Base-by-base conservation (phyloP, 2,888 invertebrate species). In the Megaustenia siamemsis region DNA sequence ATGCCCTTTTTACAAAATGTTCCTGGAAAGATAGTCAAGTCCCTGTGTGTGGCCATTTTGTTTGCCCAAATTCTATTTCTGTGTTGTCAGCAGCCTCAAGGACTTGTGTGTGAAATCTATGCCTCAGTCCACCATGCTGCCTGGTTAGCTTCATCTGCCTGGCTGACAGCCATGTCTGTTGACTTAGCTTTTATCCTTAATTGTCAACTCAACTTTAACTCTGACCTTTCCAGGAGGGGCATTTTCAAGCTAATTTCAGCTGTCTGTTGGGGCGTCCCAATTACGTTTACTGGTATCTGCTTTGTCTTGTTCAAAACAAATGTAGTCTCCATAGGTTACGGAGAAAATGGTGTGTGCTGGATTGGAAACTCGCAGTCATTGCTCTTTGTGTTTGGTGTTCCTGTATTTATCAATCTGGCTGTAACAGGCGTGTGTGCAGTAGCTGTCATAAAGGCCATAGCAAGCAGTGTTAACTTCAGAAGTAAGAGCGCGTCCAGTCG, bases 1-100 rank as follows among this genome's bases (percentile, higher is more conserved):
- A 49, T 85, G 32, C 76, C 86, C 3, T 66, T 82, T 38, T 66
- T 86, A 15, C 43, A 83, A 49, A 86, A 86, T 79, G 63, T 76
- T 1, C 86, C 86, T 6, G 86, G 86, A 53, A 84, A 82, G 28
- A 85, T 86, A 43, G 80, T 86, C 78, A 86, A 85, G 85, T 84
- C 86, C 2, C n/a, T 86, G 1, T 86, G 84, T n/a, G 71, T 8
- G 0, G 35, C 84, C 18, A 71, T 87, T 60, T 49, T 87, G 10
- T 35, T 69, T 32, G 84, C 82, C 15, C 87, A 87, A 60, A 53
- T 53, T 24, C 45, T 87, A 0, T 73, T 84, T 38, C 75, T 87
- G 40, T 49, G 82, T 24, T 38, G 82, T 18, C 28, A 24, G 49
- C 21, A 71, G 12, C 86, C 84, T 1, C 21, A 43, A 24, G 86